phyloP scores from a whole-genome alignment of 1,140 invertebrate species.

The Drosophila nasuta region DNA sequence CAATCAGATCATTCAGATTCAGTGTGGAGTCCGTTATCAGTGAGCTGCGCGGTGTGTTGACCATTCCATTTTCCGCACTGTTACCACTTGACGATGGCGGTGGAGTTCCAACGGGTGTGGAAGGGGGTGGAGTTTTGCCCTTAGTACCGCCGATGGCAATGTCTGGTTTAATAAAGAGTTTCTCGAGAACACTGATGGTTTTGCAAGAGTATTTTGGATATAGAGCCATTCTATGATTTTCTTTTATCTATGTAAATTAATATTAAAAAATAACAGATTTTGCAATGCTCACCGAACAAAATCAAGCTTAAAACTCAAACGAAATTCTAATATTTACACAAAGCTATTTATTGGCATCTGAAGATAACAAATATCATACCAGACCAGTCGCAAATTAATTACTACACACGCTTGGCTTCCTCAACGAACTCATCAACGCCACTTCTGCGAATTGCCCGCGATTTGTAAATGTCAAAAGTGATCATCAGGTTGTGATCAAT shows the following conservation, averaged over 20 bases:
- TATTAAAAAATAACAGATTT: slow-evolving; percentile 10
- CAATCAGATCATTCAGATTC: slow-evolving; percentile 27
- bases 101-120: background rate
- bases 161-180: background rate
- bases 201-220: background rate
- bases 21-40: background rate
- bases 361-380: too few species aligned
- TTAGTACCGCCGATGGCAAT: background rate
- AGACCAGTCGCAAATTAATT: too few species aligned
- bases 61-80: background rate
- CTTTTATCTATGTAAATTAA: background rate
- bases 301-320: background rate
- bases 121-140: background rate
- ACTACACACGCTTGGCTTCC: too few species aligned
- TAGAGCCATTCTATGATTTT: background rate
- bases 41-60: background rate
- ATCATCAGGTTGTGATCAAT: slow-evolving; percentile 99
- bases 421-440: too few species aligned
- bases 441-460: background rate
- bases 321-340: background rate
- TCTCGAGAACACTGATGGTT: background rate
- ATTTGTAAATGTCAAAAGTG: slow-evolving; percentile 88
- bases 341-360: too few species aligned
- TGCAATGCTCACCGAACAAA: background rate
- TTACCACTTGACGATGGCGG: too few species aligned